Evolutionary conservation across 2,888 invertebrate genomes (phyloP).

Genomic region (Muscina levida): DNA sequence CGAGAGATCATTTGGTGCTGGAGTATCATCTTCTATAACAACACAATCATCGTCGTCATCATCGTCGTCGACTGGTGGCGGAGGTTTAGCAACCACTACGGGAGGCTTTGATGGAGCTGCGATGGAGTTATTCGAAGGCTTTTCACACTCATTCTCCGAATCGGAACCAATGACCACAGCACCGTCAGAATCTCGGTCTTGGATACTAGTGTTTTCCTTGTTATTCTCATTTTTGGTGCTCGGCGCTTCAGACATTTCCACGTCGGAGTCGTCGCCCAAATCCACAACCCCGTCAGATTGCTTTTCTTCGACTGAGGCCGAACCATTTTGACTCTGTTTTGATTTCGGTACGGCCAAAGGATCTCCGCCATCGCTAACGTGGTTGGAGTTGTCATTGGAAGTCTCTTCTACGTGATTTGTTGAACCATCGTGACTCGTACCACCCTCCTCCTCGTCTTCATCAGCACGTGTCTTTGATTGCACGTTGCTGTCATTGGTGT

Average conservation of each 20-base stretch:
- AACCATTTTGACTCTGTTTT: slow-evolving; percentile 65
- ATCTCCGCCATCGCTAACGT: slow-evolving; percentile 40
- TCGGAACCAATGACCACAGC: slow-evolving; percentile 78
- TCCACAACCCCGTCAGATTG: slow-evolving; percentile 72
- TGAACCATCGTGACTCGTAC: slow-evolving; percentile 69
- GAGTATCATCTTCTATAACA: slow-evolving; percentile 81
- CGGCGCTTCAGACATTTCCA: slow-evolving; percentile 62
- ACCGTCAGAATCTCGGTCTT: slow-evolving; percentile 73
- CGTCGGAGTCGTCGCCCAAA: slow-evolving; percentile 75
- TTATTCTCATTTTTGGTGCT: slow-evolving; percentile 18
- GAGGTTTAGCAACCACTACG: slow-evolving; percentile 26
- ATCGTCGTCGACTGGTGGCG: slow-evolving; percentile 60
- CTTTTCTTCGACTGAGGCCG: slow-evolving; percentile 46
- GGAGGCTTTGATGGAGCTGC: slow-evolving; percentile 27
- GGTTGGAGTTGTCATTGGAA: slow-evolving; percentile 57
- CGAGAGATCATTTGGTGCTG: slow-evolving; percentile 69
- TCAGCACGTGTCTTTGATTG: slow-evolving; percentile 65
- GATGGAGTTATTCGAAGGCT: slow-evolving; percentile 22
- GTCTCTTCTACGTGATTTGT: slow-evolving; percentile 61
- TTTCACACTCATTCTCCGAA: slow-evolving; percentile 72
- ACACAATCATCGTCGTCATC: slow-evolving; percentile 81
- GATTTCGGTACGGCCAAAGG: slow-evolving; percentile 47
- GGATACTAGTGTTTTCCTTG: slow-evolving; percentile 36
- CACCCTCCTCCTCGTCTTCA: slow-evolving; percentile 70
- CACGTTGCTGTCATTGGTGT: slow-evolving; percentile 48